Conservation (phyloP, 2,113 vertebrate species). For the Donacobius atricapilla region DNA sequence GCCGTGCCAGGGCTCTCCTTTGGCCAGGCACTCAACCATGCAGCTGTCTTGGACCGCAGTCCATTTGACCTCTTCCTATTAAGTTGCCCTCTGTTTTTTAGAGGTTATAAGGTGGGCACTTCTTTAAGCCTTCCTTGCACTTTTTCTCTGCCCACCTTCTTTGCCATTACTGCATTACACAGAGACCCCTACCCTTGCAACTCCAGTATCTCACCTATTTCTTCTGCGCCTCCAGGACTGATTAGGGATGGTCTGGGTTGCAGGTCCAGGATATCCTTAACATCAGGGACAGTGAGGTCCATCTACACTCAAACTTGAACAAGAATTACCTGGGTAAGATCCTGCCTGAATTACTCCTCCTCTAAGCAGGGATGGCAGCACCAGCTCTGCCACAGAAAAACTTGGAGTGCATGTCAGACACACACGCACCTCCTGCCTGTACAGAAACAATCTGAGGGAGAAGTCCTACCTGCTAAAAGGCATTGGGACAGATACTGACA, state of each 20-base stretch:
- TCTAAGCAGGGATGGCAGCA: neutral
- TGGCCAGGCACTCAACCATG: neutral
- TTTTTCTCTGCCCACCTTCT: neutral
- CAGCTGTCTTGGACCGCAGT: neutral
- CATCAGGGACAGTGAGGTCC: neutral
- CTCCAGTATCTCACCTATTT: neutral
- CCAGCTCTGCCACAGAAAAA: neutral
- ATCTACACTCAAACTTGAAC: neutral
- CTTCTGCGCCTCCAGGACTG: neutral
- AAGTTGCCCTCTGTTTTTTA: neutral
- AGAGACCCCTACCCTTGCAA: neutral
- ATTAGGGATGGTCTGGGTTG: neutral
- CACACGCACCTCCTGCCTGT: neutral
- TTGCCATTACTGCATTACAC: fast-evolving
- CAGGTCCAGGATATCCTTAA: neutral
- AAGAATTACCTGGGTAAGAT: neutral
- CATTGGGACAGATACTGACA: neutral
- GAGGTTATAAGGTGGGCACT: fast-evolving
- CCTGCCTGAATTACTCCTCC: neutral
- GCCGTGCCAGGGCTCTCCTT: neutral
- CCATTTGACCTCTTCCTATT: neutral
- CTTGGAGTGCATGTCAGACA: neutral
- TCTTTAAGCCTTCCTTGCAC: neutral
- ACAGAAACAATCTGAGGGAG: neutral
- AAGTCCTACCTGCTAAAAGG: neutral